phyloP scores from a whole-genome alignment of 2,113 vertebrate species.

The Australoheros scitulus region DNA sequence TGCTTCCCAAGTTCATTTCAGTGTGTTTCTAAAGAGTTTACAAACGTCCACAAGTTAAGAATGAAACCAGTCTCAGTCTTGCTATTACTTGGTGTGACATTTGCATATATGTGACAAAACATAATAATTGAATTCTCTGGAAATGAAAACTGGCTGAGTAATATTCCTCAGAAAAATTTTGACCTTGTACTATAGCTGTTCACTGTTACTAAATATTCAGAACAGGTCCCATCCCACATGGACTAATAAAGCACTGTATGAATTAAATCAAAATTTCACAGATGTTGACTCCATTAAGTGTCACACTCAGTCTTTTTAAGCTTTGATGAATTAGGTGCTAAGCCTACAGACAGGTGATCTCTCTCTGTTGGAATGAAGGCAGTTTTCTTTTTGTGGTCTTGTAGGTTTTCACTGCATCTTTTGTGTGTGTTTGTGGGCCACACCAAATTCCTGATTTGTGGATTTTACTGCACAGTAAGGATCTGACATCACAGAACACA shows the following conservation, averaged over 20 bases:
- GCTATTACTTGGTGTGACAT: background rate
- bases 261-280: constrained; percentile 18
- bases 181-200: background rate
- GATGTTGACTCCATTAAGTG: constrained; percentile 29
- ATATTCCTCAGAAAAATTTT: background rate
- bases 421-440: constrained; percentile 28
- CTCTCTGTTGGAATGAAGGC: constrained; percentile 55
- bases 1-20: background rate
- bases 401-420: constrained; percentile 34
- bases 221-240: background rate
- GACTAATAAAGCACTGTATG: constrained; percentile 17
- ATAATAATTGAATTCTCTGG: background rate
- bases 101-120: background rate
- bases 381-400: constrained; percentile 29
- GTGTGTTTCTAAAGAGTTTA: background rate
- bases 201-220: background rate
- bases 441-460: constrained; percentile 43
- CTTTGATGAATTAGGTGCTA: constrained; percentile 31
- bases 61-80: background rate
- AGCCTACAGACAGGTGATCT: constrained; percentile 53
- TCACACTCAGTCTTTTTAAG: constrained; percentile 5
- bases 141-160: background rate
- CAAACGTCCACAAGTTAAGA: background rate
- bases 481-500: constrained; percentile 9
- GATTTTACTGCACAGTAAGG: constrained; percentile 33